Base-by-base conservation (phyloP, 2,888 invertebrate genomes). In the Megaustenia siamemsis region DNA sequence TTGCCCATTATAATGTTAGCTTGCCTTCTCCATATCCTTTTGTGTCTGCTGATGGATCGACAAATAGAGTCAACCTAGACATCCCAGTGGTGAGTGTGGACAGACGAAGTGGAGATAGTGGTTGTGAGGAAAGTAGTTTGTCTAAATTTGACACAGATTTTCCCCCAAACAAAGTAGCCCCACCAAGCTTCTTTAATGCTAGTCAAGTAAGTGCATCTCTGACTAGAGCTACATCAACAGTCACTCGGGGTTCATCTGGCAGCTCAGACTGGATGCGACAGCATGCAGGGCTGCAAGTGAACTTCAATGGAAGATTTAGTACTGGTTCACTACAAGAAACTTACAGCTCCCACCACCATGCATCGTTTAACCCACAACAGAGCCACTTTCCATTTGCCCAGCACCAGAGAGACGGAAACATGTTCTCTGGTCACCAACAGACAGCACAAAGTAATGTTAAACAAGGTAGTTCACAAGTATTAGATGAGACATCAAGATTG, bases 21-120 rank as follows among this genome's bases (percentile, higher is more conserved):
- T 43, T 85, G 5, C 88, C 88, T 8, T 85, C 87, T 32, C 89
- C 90, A 53, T 88, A 89, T 40, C 89, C 88, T 18, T 84, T 88
- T 75, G 88, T 88, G 78, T 89, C 90, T 28, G 35, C 81, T 0
- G 84, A 84, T 75, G 85, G 85, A 5, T 85, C 85, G n/a, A 43
- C 73, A 32, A 85, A 81, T 56, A 75, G 85, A 38, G 85, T 85
- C 8, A 85, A 85, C 43, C 69, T 85, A 43, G 81, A 85, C 28
- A 85, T 85, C 49, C 85, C 85, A 21, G 68, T 53, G 6, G 81
- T 60, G 28, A 85, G 85, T 56, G 60, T 40, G 38, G 76, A 77
- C 40, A 66, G 53, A n/a, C 43, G 60, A 28, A 69, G 77, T 56
- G 56, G 56, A 18, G 77, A 68, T 28, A 49, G 73, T 63, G 80